Percentiles rank a stretch among this genome's conserved stretches.
These are phyloP conservation scores for Drosophila barbarae DNA, from an alignment of 2,888 invertebrate species.

Conservation along the genomic window DNA sequence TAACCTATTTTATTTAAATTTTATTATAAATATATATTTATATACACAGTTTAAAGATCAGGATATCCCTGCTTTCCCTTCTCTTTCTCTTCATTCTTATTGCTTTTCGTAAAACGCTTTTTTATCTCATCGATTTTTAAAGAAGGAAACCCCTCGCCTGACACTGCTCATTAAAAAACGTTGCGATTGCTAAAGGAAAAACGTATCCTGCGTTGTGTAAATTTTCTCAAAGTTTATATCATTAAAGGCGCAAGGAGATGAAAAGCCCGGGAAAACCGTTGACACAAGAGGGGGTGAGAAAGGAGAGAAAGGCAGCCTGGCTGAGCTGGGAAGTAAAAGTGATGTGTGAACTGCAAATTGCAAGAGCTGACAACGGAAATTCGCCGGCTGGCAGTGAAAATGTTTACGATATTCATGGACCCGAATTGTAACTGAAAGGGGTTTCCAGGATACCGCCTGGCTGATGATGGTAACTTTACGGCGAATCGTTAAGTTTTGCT, in stretches of 20 bases:
- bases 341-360: conserved; percentile 28
- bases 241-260: conserved; percentile 16
- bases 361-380: conserved; percentile 27
- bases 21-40: not conserved
- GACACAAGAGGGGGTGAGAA: not conserved
- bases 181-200: conserved; percentile 3
- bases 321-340: conserved; percentile 20
- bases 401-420: conserved; percentile 35
- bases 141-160: not conserved
- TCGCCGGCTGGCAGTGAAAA: conserved; percentile 26
- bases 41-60: not conserved
- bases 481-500: conserved; percentile 14
- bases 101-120: conserved; percentile 3
- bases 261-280: conserved; percentile 9
- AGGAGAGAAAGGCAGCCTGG: not conserved
- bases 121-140: conserved; percentile 48
- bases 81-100: not conserved
- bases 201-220: conserved; percentile 3
- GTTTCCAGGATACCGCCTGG: not conserved
- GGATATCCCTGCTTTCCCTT: too few species aligned
- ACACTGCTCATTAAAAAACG: conserved; percentile 22
- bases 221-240: conserved; percentile 21
- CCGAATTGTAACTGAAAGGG: not conserved
- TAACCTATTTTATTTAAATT: not conserved
- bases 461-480: not conserved